Conservation (phyloP, 2,888 invertebrate genomes). For the Diachrysia chrysitis region DNA sequence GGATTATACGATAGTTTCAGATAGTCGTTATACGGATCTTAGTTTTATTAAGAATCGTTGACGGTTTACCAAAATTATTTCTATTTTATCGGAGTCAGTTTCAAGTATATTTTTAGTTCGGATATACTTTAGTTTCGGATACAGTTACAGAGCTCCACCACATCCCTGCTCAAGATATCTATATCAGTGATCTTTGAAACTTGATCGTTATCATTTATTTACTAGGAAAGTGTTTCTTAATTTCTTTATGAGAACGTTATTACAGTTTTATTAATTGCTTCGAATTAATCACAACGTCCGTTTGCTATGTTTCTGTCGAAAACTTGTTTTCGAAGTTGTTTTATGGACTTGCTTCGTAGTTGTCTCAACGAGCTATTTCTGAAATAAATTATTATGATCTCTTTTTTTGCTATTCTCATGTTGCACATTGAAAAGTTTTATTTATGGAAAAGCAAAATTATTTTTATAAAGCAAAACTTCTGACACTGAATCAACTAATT, state of each 20-base stretch:
- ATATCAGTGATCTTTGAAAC: constrained; percentile 53
- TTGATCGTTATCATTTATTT: constrained; percentile 51
- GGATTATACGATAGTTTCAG: too few relatives aligned
- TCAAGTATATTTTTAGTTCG: too few relatives aligned
- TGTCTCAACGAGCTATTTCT: background rate
- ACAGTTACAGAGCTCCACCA: background rate
- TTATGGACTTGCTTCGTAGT: constrained; percentile 10
- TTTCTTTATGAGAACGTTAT: constrained; percentile 45
- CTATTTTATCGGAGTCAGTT: too few relatives aligned
- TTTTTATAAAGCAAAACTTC: too few relatives aligned
- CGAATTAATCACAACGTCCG: constrained; percentile 26
- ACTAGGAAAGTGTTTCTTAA: constrained; percentile 45
- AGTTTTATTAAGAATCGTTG: too few relatives aligned
- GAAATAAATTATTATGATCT: background rate
- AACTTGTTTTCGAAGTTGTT: constrained; percentile 22
- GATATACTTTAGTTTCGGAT: background rate
- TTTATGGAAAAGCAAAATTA: too few relatives aligned
- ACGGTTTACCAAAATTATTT: too few relatives aligned
- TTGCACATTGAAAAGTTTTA: background rate
- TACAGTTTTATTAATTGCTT: constrained; percentile 41
- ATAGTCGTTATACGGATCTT: too few relatives aligned
- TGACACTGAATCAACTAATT: too few relatives aligned
- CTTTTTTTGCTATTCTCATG: background rate
- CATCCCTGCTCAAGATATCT: constrained; percentile 37
- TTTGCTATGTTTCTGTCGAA: constrained; percentile 20